phyloP scores from a whole-genome alignment of 2,888 invertebrate species.

The Tillus elongatus region DNA sequence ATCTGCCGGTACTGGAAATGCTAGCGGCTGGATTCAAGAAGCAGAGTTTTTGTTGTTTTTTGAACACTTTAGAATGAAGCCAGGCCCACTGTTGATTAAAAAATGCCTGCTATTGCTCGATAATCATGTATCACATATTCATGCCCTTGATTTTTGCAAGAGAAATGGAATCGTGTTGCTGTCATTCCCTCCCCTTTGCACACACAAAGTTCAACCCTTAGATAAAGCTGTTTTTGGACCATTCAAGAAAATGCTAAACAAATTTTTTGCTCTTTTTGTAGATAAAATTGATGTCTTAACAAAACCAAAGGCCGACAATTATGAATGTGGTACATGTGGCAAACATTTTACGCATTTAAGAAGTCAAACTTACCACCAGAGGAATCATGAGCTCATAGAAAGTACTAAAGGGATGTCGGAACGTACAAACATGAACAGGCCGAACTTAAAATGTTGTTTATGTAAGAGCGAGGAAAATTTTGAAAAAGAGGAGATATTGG shows the following conservation, averaged over 20 bases:
- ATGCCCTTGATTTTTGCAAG: slow-evolving; percentile 19
- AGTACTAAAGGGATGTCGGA: slow-evolving; percentile 1
- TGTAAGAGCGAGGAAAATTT: slow-evolving; percentile 1
- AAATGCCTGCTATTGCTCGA: too few relatives aligned
- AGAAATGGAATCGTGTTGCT: slow-evolving; percentile 20
- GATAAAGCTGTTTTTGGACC: too few relatives aligned
- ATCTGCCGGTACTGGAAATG: too few relatives aligned
- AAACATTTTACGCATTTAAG: neutral
- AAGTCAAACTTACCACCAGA: neutral
- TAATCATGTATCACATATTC: slow-evolving; percentile 9
- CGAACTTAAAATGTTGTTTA: neutral
- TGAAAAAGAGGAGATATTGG: neutral
- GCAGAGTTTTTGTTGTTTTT: too few relatives aligned
- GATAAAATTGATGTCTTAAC: neutral
- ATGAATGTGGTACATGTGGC: neutral
- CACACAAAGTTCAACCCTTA: too few relatives aligned
- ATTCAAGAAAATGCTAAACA: too few relatives aligned
- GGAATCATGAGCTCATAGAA: neutral
- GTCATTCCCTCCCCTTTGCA: too few relatives aligned
- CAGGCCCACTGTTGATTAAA: too few relatives aligned
- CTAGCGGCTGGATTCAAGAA: too few relatives aligned
- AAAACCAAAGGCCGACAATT: neutral
- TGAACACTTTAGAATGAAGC: too few relatives aligned
- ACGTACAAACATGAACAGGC: neutral
- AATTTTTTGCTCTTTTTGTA: too few relatives aligned